Percentiles rank a stretch among this genome's conserved stretches.
Conservation (phyloP, 2,113 vertebrate species). For the Pomatostomus ruficeps region DNA sequence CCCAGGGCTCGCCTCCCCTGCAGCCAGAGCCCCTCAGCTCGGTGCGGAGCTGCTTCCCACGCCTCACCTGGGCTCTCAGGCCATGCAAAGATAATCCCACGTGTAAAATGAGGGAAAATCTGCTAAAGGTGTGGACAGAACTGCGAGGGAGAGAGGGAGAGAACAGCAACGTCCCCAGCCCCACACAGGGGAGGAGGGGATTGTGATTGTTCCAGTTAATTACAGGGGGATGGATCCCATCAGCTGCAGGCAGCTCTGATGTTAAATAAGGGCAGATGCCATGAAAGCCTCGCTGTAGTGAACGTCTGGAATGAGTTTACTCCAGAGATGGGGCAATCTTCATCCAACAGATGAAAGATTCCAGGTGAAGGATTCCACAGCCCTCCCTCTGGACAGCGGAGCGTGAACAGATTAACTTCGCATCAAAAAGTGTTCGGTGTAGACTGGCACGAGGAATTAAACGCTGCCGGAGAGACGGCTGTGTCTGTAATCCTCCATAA, state of each 20-base stretch:
- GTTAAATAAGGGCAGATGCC: not conserved
- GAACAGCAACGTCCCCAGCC: not conserved
- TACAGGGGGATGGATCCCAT: not conserved
- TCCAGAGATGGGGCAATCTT: not conserved
- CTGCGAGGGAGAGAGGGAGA: not conserved
- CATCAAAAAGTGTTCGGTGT: not conserved
- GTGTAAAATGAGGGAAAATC: not conserved
- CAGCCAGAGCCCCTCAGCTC: not conserved
- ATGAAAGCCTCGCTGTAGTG: not conserved
- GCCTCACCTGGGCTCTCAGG: not conserved
- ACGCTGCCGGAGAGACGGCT: constrained; percentile 26
- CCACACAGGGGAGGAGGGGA: accelerated
- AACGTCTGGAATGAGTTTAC: not conserved
- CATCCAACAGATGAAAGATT: not conserved
- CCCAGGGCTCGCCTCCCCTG: not conserved
- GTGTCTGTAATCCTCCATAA: constrained; percentile 55
- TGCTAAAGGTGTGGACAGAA: not conserved
- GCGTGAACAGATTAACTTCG: not conserved
- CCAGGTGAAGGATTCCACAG: not conserved
- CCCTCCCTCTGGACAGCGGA: not conserved
- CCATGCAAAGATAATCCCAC: not conserved
- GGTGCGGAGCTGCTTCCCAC: not conserved
- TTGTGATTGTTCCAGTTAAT: not conserved
- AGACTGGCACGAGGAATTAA: constrained; percentile 42
- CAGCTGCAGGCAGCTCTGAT: not conserved